Percentiles rank a stretch among this genome's conserved stretches.
phyloP scores from a whole-genome alignment of 2,113 vertebrate genomes.

The Shinisaurus crocodilurus region DNA sequence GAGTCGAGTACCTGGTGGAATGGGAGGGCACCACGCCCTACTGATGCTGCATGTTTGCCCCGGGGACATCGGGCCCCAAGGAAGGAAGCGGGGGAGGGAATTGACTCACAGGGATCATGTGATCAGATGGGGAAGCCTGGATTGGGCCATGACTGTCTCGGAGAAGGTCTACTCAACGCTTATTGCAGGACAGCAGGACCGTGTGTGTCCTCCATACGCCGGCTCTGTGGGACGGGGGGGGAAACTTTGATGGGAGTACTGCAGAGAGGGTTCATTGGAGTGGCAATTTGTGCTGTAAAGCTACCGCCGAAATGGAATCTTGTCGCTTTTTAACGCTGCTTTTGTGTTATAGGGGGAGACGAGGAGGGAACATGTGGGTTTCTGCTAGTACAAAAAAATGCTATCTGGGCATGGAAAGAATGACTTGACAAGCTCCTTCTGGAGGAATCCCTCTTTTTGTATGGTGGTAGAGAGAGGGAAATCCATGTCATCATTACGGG shows the following conservation, averaged over 20 bases:
- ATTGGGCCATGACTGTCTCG: neutral
- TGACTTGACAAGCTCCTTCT: neutral
- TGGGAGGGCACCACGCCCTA: constrained; percentile 96
- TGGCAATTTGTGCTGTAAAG: neutral
- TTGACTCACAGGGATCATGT: neutral
- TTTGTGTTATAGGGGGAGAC: neutral
- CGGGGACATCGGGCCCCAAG: fast-evolving
- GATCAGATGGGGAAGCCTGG: neutral
- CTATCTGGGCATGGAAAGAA: neutral
- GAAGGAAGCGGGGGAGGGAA: neutral
- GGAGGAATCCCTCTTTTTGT: neutral
- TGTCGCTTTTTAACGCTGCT: neutral
- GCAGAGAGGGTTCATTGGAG: neutral
- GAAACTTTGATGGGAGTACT: fast-evolving
- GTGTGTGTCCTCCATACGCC: neutral
- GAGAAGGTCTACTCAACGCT: neutral
- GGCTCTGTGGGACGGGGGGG: neutral
- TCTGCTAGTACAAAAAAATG: too few species aligned
- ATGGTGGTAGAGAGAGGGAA: neutral
- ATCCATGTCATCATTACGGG: neutral
- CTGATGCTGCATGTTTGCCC: constrained; percentile 62
- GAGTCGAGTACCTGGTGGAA: constrained; percentile 95
- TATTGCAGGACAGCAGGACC: too few species aligned
- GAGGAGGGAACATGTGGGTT: too few species aligned
- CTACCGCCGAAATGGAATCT: neutral